These are phyloP conservation scores for Echinarachnius parma DNA, from an alignment of 53 echinoderm and acorn worm species.

Conservation along the genomic window DNA sequence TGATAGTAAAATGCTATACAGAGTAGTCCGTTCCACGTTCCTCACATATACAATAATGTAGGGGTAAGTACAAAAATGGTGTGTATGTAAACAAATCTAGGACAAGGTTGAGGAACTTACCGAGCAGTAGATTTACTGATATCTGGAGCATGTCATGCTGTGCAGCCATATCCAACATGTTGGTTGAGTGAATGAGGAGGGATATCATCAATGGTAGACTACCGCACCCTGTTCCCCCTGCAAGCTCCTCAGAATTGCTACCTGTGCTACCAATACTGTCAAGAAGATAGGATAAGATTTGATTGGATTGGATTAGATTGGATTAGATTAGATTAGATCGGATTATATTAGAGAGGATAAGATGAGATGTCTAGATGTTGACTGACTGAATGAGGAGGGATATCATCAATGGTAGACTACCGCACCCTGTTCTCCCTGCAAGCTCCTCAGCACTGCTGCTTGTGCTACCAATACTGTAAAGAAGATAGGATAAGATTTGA, in stretches of 20 bases:
- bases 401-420: conserved; percentile 77
- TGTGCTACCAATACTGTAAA: conserved; percentile 66
- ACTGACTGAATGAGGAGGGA: conserved; percentile 81
- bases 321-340: too few species aligned
- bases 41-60: too few species aligned
- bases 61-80: too few species aligned
- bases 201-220: conserved; percentile 80
- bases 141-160: conserved; percentile 84
- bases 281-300: too few species aligned
- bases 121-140: conserved; percentile 81
- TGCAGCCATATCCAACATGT: conserved; percentile 70
- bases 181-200: conserved; percentile 73
- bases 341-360: too few species aligned
- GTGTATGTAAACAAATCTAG: too few species aligned
- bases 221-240: conserved; percentile 88
- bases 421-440: conserved; percentile 86
- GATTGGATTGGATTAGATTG: too few species aligned
- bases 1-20: too few species aligned
- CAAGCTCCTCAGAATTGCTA: conserved; percentile 75
- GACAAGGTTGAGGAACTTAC: conserved; percentile 43
- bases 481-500: too few species aligned
- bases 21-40: too few species aligned
- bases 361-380: conserved; percentile 51
- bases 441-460: conserved; percentile 78
- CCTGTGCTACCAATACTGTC: conserved; percentile 74